Base-by-base conservation (phyloP, 2,113 vertebrate species). In the Sturnira hondurensis region DNA sequence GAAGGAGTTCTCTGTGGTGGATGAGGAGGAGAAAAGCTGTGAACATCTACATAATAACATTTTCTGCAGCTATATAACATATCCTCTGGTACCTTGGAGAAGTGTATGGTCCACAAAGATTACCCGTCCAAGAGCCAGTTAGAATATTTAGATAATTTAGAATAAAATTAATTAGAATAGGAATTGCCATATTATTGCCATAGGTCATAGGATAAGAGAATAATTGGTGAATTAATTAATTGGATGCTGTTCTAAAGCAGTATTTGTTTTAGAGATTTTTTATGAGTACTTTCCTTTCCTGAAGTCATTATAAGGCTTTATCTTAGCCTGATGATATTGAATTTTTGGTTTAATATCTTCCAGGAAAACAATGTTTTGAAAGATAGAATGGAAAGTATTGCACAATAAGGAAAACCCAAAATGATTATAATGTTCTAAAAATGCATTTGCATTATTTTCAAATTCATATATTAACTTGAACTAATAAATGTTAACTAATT, bases 191-290 rank as follows among this genome's bases (percentile, higher is more conserved):
- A 83, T 86, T 93, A 92, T 86, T 83, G 77, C 85, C 38, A 68
- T 61, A 61, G 47, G 77, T 90, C 68, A 86, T 68, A 43, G 38
- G 91, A 50, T 67, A 92, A 92, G 38, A 96, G 71, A 91, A 92
- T 86, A 91, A 88, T 87, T 78, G 67, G 36, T 36, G 24, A 93
- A 50, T 77, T 74, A 77, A 94, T 96, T 88, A 96, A 90, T 68
- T 28, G 36, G 73, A 41, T 77, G 77, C 65, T 95, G 56, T 93
- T 71, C 76, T 76, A n/a, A 43, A 92, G 76, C 28, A 67, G n/a
- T 76, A 20, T 85, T 94, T 91, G 43, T 91, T 96, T 85, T 77
- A 74, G 83, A 83, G 52, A 86, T 80, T 95, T 95, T 96, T 91
- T 90, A 61, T 78, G 67, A 68, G 36, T 68, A 63, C 17, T 78